Evolutionary conservation across 2,888 invertebrate genomes (phyloP), one percentile per base, ranked within the genome.

Genomic region (Sminthurides aquaticus): DNA sequence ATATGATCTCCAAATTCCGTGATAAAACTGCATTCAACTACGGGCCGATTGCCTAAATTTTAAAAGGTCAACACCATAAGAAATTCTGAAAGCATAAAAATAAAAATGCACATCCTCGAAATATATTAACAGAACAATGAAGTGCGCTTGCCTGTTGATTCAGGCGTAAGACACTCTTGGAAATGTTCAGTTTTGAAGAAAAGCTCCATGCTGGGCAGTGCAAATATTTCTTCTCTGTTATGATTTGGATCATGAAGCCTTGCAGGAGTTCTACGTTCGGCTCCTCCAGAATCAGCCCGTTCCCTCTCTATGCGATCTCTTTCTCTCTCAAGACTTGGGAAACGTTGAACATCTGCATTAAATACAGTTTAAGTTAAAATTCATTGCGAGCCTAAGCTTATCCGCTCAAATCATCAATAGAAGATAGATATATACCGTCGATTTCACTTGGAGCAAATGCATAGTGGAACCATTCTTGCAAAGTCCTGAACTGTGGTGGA

Each of bases 1-100:
- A 98, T 97, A 79, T 97, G 96, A 80, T 97, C 96, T 78, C 97
- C 95, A 80, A 99, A 98, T 80, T 98, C 96, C 1, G 97, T 97
- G 67, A 97, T 93, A 79, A 99, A 97, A 79, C 93, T 93, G 82
- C 96, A 96, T 75, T 94, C 90, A 29, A 98, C 96, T 59, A 87
- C 84, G 1, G 96, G 94, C 78, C 91, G 92, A 63, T 85, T 85
- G 74, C 85, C 89, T 87, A 75, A 22, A 76, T n/a, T n/a, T n/a
- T n/a, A n/a, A n/a, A 76, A 68, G 66, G 56, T 69, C 20, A 62
- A 49, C 71, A 64, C 67, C 67, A 61, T 18, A 54, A 22, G 26
- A n/a, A 18, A 18, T 49, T 3, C 20, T n/a, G n/a, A n/a, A n/a
- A n/a, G n/a, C n/a, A n/a, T n/a, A n/a, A n/a, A n/a, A n/a, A n/a